Evolutionary conservation across 1,140 invertebrate genomes (phyloP), one percentile per base, ranked within the genome.

Genomic region (Musca domestica): DNA sequence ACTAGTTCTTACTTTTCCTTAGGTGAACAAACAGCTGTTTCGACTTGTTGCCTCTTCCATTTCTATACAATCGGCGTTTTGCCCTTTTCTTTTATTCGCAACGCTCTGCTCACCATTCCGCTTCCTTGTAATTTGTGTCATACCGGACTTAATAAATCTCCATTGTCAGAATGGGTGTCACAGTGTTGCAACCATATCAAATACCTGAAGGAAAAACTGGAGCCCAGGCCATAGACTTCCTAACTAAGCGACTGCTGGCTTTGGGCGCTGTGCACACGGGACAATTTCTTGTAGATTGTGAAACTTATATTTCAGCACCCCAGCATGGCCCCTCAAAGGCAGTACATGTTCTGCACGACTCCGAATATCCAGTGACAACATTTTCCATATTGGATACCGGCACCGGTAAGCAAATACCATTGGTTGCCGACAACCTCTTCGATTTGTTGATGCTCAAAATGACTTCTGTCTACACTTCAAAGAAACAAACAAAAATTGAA

Each of bases 211-310:
- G 94, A 67, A 88, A 91, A 74, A 95, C 92, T 30, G 94, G 93
- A 0, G 88, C 92, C 0, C 90, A 91, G 75, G 92, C 91, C 0
- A 92, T 95, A 61, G 95, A 98, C 69, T 86, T 90, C 58, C 83
- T 98, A 9, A 91, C 92, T 1, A 96, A 95, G 83, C 85, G 94
- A 47, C 87, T 98, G 30, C 85, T 91, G 30, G 90, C 92, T 0
- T 84, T 98, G 19, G 95, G 95, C 41, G 95, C 94, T 0, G 85
- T 89, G 1, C 94, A 93, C 81, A 87, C 89, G 73, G 95, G 95
- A 1, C 93, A 93, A 73, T 98, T 96, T 83, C 82, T 93, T 52
- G 94, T 98, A 0, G 95, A 98, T 75, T 98, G 96, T 79, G 96
- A 98, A 81, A 95, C 94, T 14, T 98, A 93, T 74, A 89, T 90